Evolutionary conservation across 2,888 invertebrate genomes (phyloP).

Genomic region (Hyposoter didymator): DNA sequence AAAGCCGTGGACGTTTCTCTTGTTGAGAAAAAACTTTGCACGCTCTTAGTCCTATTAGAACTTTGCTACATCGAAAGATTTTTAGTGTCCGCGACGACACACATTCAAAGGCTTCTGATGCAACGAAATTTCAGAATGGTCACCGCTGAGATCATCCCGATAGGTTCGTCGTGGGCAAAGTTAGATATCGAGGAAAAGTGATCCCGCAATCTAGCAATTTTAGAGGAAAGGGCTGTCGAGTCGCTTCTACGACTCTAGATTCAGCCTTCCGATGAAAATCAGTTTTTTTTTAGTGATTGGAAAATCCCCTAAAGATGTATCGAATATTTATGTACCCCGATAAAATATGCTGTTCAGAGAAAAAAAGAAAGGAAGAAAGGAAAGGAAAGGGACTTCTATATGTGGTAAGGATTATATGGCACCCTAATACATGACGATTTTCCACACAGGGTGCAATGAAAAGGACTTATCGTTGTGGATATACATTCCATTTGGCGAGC

Average conservation of each 20-base stretch:
- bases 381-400: slow-evolving; percentile 1
- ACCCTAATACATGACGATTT: slow-evolving; percentile 45
- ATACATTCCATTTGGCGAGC: slow-evolving; percentile 82
- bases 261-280: neutral
- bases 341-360: neutral
- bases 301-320: slow-evolving; percentile 20
- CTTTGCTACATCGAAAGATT: too few species aligned
- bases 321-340: slow-evolving; percentile 18
- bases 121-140: too few species aligned
- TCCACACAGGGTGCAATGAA: slow-evolving; percentile 53
- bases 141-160: too few species aligned
- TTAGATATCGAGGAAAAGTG: too few species aligned
- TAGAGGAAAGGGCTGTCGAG: too few species aligned
- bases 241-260: too few species aligned
- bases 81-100: too few species aligned
- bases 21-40: neutral
- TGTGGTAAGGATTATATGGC: slow-evolving; percentile 29
- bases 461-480: slow-evolving; percentile 70
- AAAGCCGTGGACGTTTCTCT: neutral
- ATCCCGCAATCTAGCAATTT: too few species aligned
- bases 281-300: slow-evolving; percentile 13
- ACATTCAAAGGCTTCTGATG: too few species aligned
- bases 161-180: too few species aligned
- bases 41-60: too few species aligned
- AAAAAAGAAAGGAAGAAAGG: neutral